These are phyloP conservation scores for Dryobotodes eremita DNA, from an alignment of 2,888 invertebrate genomes.

Conservation along the genomic window DNA sequence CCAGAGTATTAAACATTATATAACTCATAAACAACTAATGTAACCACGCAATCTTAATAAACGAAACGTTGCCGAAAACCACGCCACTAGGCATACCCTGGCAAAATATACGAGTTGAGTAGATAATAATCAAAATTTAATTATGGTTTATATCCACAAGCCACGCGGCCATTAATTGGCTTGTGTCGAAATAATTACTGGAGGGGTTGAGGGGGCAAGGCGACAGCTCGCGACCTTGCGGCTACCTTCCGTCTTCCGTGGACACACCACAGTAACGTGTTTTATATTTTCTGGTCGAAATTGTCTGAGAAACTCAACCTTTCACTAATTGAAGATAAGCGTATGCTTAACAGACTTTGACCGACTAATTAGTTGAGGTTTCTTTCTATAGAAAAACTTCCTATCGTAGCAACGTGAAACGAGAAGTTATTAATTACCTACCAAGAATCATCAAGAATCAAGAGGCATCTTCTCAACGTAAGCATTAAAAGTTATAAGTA, in stretches of 20 bases:
- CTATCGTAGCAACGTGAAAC: neutral
- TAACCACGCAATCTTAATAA: slow-evolving; percentile 62
- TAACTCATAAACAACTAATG: slow-evolving; percentile 51
- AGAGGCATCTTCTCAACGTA: neutral
- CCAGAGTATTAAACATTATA: slow-evolving; percentile 39
- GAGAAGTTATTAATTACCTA: neutral
- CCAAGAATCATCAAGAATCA: neutral
- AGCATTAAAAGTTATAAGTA: slow-evolving; percentile 4
- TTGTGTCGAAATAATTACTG: slow-evolving; percentile 77
- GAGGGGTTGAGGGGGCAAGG: slow-evolving; percentile 50
- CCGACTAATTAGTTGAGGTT: neutral
- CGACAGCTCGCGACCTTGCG: slow-evolving; percentile 52
- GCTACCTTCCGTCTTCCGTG: slow-evolving; percentile 72
- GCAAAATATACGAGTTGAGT: slow-evolving; percentile 58
- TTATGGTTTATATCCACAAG: slow-evolving; percentile 73
- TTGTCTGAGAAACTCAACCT: slow-evolving; percentile 7
- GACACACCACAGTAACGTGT: slow-evolving; percentile 44
- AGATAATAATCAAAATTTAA: slow-evolving; percentile 79
- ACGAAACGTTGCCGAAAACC: slow-evolving; percentile 57
- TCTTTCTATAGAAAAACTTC: neutral
- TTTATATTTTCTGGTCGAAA: slow-evolving; percentile 18
- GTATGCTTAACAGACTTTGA: neutral
- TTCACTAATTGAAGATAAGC: slow-evolving; percentile 14
- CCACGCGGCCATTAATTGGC: slow-evolving; percentile 75
- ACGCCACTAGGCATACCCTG: slow-evolving; percentile 57